These are phyloP conservation scores for Tetragnatha montana DNA, from an alignment of 2,888 invertebrate genomes.

Conservation along the genomic window DNA sequence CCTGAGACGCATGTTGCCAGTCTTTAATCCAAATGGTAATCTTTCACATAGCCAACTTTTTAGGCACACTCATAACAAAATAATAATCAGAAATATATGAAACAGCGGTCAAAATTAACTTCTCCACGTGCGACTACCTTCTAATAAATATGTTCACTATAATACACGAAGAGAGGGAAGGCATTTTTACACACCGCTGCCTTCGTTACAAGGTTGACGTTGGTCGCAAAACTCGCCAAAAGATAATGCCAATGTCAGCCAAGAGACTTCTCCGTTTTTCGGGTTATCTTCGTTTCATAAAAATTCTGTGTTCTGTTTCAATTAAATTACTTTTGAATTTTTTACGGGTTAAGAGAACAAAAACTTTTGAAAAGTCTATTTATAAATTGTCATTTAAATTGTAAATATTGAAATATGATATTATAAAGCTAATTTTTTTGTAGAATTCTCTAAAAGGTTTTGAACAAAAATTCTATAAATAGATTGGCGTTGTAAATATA, in stretches of 20 bases:
- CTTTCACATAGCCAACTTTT: background rate
- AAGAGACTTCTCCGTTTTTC: background rate
- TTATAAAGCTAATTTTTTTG: too few species aligned
- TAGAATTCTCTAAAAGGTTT: too few species aligned
- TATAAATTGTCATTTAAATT: too few species aligned
- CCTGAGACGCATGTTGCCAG: background rate
- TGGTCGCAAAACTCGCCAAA: slow-evolving; percentile 14
- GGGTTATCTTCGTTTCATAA: background rate
- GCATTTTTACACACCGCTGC: slow-evolving; percentile 46
- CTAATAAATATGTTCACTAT: slow-evolving; percentile 2
- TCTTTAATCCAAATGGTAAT: background rate
- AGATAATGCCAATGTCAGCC: background rate
- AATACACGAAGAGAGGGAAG: slow-evolving; percentile 9
- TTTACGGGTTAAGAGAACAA: background rate
- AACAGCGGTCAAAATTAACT: background rate
- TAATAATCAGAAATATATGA: background rate
- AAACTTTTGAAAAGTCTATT: too few species aligned
- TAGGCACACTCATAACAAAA: background rate
- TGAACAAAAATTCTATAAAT: too few species aligned
- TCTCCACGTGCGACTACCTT: background rate
- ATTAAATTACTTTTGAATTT: background rate
- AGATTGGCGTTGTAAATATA: too few species aligned
- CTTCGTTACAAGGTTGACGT: slow-evolving; percentile 31
- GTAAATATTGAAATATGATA: too few species aligned
- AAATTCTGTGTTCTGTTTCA: background rate